Evolutionary conservation across 2,888 invertebrate species (phyloP).

Genomic region (Leptinotarsa juncta): DNA sequence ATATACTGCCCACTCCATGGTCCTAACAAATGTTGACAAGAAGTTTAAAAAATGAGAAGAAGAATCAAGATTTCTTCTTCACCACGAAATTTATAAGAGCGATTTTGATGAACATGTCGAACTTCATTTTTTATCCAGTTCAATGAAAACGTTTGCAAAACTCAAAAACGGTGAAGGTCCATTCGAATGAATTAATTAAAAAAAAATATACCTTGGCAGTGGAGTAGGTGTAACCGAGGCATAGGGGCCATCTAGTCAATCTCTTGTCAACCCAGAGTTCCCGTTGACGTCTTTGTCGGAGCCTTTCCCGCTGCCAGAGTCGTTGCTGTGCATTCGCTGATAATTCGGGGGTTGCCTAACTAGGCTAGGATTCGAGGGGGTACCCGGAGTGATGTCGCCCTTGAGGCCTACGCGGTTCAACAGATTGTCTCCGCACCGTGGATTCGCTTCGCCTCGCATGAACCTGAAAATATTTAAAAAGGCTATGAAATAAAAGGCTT

Average conservation of each 20-base stretch:
- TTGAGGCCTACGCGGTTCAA: constrained; percentile 66
- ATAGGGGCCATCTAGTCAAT: constrained; percentile 85
- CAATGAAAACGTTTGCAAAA: too few relatives aligned
- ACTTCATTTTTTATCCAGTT: too few relatives aligned
- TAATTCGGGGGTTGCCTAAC: constrained; percentile 79
- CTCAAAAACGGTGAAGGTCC: too few relatives aligned
- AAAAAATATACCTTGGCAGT: constrained; percentile 59
- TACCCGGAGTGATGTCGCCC: constrained; percentile 76
- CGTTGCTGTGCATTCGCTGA: constrained; percentile 89
- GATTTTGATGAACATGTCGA: too few relatives aligned
- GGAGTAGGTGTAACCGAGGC: constrained; percentile 67
- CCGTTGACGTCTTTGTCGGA: constrained; percentile 78
- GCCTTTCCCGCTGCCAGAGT: constrained; percentile 75
- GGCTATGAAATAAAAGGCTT: neutral
- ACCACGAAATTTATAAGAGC: too few relatives aligned
- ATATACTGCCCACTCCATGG: too few relatives aligned
- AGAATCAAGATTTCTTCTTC: too few relatives aligned
- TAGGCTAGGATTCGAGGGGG: constrained; percentile 77
- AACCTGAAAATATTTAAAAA: constrained; percentile 73
- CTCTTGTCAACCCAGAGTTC: constrained; percentile 61
- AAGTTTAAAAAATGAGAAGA: too few relatives aligned
- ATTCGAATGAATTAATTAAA: neutral
- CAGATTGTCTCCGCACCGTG: constrained; percentile 60
- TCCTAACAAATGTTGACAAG: too few relatives aligned
- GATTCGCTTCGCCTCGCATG: constrained; percentile 87